Evolutionary conservation across 2,888 invertebrate genomes (phyloP), one percentile per base, ranked within the genome.

Genomic region (Pemphredon lugubris): DNA sequence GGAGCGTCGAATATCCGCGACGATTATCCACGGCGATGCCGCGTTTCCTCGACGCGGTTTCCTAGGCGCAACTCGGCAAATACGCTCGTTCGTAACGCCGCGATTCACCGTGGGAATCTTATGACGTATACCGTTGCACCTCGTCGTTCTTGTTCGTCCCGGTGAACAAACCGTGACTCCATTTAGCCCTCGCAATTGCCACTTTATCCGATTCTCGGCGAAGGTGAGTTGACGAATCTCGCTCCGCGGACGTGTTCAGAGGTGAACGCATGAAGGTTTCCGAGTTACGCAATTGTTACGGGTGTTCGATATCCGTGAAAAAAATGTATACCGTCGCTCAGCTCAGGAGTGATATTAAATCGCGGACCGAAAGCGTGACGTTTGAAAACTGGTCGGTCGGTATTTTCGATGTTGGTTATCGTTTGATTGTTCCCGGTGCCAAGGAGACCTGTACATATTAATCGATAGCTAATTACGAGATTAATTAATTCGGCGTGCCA

Each of bases 81-180:
- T 40, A 47, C 53, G 34, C 54, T 53, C 54, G 73, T 37, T 34
- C 54, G 34, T 64, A 66, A 60, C 51, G 34, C 63, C 55, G 45
- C 64, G 51, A 73, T 75, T 66, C 73, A 79, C 73, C 84, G 84
- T 84, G 84, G 81, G 84, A 84, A 84, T 82, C 73, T 68, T 53
- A 59, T 73, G 68, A 76, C 68, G 75, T 75, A 70, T 83, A 83
- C 83, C 83, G 84, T 81, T 83, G 83, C 69, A 58, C 59, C 68
- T 61, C 57, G 60, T 44, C 42, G 47, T 73, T 73, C 71, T 77
- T 61, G 78, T 68, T 66, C 67, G 65, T 72, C 69, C 48, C 77
- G 63, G 14, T 67, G 74, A 65, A 71, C 69, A 60, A 78, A 80
- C 74, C 76, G 59, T 76, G 74, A 78, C 73, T 73, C 69, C 74